phyloP scores from a whole-genome alignment of 2,797 vertebrate genomes.

The Sternarchorhynchus goeldii region DNA sequence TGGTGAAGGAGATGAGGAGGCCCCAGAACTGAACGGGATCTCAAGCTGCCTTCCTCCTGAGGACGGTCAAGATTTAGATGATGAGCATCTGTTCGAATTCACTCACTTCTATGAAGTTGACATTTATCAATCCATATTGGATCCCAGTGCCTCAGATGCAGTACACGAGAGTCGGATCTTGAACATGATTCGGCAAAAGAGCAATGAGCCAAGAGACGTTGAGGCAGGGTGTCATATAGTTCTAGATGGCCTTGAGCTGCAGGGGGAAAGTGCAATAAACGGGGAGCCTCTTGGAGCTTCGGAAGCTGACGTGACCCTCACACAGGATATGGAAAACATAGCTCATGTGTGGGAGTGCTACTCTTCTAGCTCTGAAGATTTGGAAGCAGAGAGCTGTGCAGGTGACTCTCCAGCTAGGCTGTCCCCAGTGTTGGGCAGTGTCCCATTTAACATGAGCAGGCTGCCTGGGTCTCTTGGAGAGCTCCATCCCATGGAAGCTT shows the following conservation, averaged over 20 bases:
- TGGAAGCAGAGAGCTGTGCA: conserved; percentile 93
- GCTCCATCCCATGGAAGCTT: conserved; percentile 83
- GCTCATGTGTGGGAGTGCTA: conserved; percentile 98
- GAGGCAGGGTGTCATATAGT: conserved; percentile 98
- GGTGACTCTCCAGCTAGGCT: conserved; percentile 91
- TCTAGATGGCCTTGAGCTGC: conserved; percentile 95
- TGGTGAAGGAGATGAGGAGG: conserved; percentile 86
- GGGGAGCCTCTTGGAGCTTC: conserved; percentile 86
- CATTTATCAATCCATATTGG: conserved; percentile 99
- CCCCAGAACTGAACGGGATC: conserved; percentile 87
- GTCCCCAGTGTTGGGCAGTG: conserved; percentile 87
- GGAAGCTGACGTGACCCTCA: conserved; percentile 88
- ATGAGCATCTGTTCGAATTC: conserved; percentile 98
- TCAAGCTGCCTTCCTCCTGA: conserved; percentile 91
- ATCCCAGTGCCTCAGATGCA: conserved; percentile 99
- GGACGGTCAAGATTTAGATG: conserved; percentile 95
- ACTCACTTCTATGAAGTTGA: conserved; percentile 99
- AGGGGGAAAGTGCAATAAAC: conserved; percentile 99
- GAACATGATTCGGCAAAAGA: conserved; percentile 98
- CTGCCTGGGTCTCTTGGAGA: conserved; percentile 85
- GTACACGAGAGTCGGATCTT: conserved; percentile 99
- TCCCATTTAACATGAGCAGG: conserved; percentile 83
- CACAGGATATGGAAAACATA: conserved; percentile 91
- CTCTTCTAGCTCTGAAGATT: conserved; percentile 94
- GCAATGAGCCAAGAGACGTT: conserved; percentile 89